Evolutionary conservation across 2,888 invertebrate species (phyloP).

Genomic region (Clostera curtula): DNA sequence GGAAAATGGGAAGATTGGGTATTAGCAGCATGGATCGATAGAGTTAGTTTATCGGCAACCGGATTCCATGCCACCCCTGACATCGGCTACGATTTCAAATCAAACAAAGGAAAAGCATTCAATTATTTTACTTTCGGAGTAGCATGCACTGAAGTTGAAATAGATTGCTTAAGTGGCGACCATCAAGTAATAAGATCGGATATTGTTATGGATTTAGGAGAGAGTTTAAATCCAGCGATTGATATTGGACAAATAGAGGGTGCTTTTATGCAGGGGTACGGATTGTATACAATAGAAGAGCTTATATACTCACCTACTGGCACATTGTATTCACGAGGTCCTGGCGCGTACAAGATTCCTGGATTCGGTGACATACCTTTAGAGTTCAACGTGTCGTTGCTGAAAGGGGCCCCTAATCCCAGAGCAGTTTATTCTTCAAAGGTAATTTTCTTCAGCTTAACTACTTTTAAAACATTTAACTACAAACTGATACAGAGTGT

Average conservation of each 20-base stretch:
- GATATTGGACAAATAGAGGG: constrained; percentile 98
- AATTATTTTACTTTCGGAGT: constrained; percentile 92
- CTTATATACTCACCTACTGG: constrained; percentile 90
- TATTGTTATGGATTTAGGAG: constrained; percentile 97
- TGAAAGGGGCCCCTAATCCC: constrained; percentile 93
- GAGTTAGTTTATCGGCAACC: constrained; percentile 86
- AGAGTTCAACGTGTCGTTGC: constrained; percentile 92
- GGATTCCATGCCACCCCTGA: constrained; percentile 88
- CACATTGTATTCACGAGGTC: constrained; percentile 87
- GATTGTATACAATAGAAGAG: constrained; percentile 93
- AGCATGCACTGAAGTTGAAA: constrained; percentile 91
- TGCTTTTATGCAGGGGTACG: constrained; percentile 95
- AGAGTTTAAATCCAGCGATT: constrained; percentile 96
- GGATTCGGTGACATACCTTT: constrained; percentile 93
- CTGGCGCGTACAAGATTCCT: constrained; percentile 95
- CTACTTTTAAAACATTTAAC: too few species aligned
- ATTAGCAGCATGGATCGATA: constrained; percentile 81
- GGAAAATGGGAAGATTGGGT: constrained; percentile 92
- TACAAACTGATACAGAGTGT: too few species aligned
- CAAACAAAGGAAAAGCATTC: constrained; percentile 82
- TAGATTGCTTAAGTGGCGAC: constrained; percentile 95
- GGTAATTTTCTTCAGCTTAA: too few species aligned
- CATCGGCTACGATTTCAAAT: constrained; percentile 81
- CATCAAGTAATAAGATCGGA: constrained; percentile 91
- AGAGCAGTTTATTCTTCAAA: constrained; percentile 96